Evolutionary conservation across 2,113 vertebrate species (phyloP), one percentile per base, ranked within the genome.

Genomic region (Perca fluviatilis): DNA sequence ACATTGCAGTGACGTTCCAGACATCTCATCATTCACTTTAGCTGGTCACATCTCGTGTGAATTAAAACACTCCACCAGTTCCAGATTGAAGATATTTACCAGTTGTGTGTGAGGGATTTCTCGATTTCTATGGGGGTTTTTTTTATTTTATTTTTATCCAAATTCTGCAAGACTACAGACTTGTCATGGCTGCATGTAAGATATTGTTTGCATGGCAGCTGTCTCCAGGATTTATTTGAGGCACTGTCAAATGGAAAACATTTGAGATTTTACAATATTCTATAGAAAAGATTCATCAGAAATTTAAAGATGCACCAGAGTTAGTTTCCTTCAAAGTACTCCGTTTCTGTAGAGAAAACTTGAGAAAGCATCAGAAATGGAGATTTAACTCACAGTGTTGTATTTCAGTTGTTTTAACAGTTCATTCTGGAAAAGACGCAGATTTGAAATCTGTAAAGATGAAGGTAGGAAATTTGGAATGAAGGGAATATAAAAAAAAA

Each of bases 391-490:
- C 27, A n/a, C 27, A n/a, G 6, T 15, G 19, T 50, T 69, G 25
- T 63, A 13, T 70, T 73, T 63, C 27, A 27, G 27, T 27, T 15
- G 25, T 63, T 13, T 70, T 73, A 58, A 25, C 12, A n/a, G 0
- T 81, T 54, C 8, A 36, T 46, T 77, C 13, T 23, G 50, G 1
- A 67, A 33, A 63, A 47, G 6, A 33, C 0, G 1, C 9, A 23
- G 6, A 53, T 68, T 62, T 21, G 3, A 60, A 67, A 72, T 25
- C 0, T 40, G 25, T 18, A 5, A 33, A 58, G n/a, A 81, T 69
- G 27, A 79, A 75, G 61, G 53, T 53, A 72, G 66, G 33, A 0
- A 0, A 18, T 67, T 54, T 79, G 11, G 75, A 40, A 86, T 77
- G 74, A 86, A 88, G 71, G 57, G 69, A 65, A 25, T 12, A 5